Percentiles rank a stretch among this genome's conserved stretches.
These are phyloP conservation scores for Lissocephala sabroskyi DNA, from an alignment of 2,888 invertebrate genomes.

Conservation along the genomic window DNA sequence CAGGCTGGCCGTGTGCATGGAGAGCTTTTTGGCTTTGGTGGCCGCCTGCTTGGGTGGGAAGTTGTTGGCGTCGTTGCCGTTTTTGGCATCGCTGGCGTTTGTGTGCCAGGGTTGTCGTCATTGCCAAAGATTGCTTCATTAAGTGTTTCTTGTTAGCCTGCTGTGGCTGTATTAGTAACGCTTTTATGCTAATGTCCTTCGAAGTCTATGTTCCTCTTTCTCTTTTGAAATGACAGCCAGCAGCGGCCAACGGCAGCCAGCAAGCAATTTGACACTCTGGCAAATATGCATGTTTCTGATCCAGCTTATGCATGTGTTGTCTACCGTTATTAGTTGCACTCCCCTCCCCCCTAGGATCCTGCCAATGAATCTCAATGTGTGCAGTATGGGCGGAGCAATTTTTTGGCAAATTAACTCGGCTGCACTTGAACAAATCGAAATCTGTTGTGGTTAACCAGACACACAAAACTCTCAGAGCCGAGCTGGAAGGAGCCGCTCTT, in stretches of 20 bases:
- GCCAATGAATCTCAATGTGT: not conserved
- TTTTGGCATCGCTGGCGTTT: constrained; percentile 11
- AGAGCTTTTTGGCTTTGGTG: constrained; percentile 46
- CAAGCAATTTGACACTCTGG: constrained; percentile 31
- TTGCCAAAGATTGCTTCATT: constrained; percentile 62
- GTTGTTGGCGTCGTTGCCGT: constrained; percentile 14
- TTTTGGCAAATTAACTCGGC: constrained; percentile 39
- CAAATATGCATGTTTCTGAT: constrained; percentile 38
- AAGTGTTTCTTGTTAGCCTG: constrained; percentile 60
- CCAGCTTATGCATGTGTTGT: constrained; percentile 37
- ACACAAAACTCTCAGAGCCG: too few species aligned
- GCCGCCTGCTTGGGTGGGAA: constrained; percentile 25
- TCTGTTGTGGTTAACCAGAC: too few species aligned
- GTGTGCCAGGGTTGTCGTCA: constrained; percentile 19
- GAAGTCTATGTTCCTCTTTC: constrained; percentile 21
- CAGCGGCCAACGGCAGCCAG: not conserved
- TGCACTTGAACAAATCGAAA: constrained; percentile 10
- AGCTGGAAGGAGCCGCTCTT: not conserved
- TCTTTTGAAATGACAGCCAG: not conserved
- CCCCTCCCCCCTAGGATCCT: too few species aligned
- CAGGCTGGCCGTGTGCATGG: constrained; percentile 3
- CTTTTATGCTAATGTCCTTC: constrained; percentile 65
- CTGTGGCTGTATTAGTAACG: constrained; percentile 54
- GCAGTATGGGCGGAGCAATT: constrained; percentile 15
- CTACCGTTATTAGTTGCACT: too few species aligned